Conservation (phyloP, 2,888 invertebrate species). For the Cephus rjabovi region DNA sequence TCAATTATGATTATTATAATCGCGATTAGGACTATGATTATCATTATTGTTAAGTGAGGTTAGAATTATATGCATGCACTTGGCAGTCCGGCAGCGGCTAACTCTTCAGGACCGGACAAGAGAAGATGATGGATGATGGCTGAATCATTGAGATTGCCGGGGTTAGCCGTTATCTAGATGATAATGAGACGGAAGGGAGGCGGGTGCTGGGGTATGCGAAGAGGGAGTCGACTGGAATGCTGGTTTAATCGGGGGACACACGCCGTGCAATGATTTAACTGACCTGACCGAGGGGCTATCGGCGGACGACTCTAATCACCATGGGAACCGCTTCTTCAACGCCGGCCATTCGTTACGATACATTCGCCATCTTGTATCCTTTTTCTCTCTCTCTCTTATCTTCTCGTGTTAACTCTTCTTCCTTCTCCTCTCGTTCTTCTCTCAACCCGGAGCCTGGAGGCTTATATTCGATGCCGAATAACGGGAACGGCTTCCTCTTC, state of each 20-base stretch:
- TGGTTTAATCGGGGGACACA: slow-evolving; percentile 8
- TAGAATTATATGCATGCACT: neutral
- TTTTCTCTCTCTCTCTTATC: slow-evolving; percentile 11
- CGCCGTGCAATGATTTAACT: slow-evolving; percentile 7
- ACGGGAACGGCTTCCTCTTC: neutral
- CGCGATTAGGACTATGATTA: neutral
- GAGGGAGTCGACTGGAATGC: slow-evolving; percentile 3
- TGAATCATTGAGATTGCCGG: neutral
- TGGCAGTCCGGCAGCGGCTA: neutral
- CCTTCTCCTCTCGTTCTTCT: neutral
- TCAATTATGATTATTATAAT: neutral
- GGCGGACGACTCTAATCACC: slow-evolving; percentile 28
- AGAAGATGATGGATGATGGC: slow-evolving; percentile 2
- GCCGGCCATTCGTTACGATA: slow-evolving; percentile 24
- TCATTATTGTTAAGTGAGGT: neutral
- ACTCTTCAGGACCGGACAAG: neutral
- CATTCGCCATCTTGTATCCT: slow-evolving; percentile 1
- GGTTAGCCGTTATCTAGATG: slow-evolving; percentile 1
- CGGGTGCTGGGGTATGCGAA: neutral
- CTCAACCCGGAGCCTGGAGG: neutral
- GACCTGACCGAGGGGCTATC: slow-evolving; percentile 15
- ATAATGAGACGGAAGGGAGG: neutral
- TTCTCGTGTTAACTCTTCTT: slow-evolving; percentile 11
- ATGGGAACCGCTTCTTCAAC: slow-evolving; percentile 28
- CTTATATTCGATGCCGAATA: neutral